Evolutionary conservation across 2,888 invertebrate genomes (phyloP), one percentile per base, ranked within the genome.

Genomic region (Microctonus aethiopoides): DNA sequence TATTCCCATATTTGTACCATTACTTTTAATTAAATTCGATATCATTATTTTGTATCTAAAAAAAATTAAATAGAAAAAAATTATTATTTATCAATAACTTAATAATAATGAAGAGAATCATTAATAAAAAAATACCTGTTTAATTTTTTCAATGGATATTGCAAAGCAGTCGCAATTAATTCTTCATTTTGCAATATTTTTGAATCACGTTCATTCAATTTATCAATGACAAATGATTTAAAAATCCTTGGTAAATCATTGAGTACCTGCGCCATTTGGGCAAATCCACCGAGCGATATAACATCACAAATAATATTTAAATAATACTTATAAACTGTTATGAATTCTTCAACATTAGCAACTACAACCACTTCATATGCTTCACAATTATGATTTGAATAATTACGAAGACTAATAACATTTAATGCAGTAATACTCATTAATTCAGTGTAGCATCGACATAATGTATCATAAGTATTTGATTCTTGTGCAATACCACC

Each of bases 251-350:
- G 89, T 62, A 91, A 88, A 79, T 92, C 91, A 63, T 59, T 74
- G 71, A 93, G 88, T 64, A 91, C 82, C 83, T 89, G 90, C 74
- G 91, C 90, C 67, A 93, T 91, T 77, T 91, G 90, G 54, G 88
- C 82, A 80, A 93, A 93, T 39, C 93, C 94, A 80, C 92, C 91
- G 73, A 93, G 88, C 77, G 92, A 92, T 80, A 92, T 91, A 74
- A 93, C 89, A 89, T 93, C 92, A 85, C 93, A 93, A 83, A 93
- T 89, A 78, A 91, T 90, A 86, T 91, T 88, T 57, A 92, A 89
- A 88, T 94, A 94, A 83, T 90, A 90, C 84, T 90, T 92, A 83
- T 92, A 93, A 73, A 92, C 89, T 82, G 90, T 89, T 81, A 93
- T 90, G 86, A 90, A 91, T 86, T 94, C 94, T 80, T 93, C 92